Evolutionary conservation across 2,797 vertebrate genomes (phyloP).

Genomic region (Orientallactaga sibirica): DNA sequence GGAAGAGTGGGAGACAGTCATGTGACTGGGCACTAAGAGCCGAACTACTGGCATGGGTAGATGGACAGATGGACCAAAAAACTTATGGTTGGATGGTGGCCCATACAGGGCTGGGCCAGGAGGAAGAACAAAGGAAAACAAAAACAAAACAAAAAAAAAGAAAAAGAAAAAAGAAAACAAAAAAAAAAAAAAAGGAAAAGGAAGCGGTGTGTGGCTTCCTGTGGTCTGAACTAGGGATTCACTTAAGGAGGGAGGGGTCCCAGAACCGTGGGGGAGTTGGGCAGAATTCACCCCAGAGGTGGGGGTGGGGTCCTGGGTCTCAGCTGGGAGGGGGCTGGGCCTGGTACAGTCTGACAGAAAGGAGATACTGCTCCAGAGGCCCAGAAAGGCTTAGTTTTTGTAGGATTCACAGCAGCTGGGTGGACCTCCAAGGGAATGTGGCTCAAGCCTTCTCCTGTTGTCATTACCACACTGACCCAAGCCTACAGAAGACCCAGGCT

Average conservation of each 20-base stretch:
- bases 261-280: background rate
- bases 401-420: background rate
- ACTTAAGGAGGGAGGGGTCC: background rate
- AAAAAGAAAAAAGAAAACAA: background rate
- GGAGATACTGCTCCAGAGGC: background rate
- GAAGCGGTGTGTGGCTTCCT: slow-evolving; percentile 74
- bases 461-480: too few species aligned
- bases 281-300: background rate
- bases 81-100: slow-evolving; percentile 48
- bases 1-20: slow-evolving; percentile 97
- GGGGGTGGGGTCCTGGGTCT: background rate
- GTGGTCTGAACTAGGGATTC: slow-evolving; percentile 13
- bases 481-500: background rate
- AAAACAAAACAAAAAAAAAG: background rate
- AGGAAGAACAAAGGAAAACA: slow-evolving; percentile 9
- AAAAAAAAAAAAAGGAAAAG: slow-evolving; percentile 56
- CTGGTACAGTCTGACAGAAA: background rate
- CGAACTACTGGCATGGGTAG: slow-evolving; percentile 42
- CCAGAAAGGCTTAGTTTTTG: background rate
- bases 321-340: background rate
- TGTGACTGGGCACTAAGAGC: slow-evolving; percentile 86
- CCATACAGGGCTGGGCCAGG: slow-evolving; percentile 60
- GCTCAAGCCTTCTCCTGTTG: background rate
- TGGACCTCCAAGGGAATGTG: accelerated
- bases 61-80: slow-evolving; percentile 54